These are phyloP conservation scores for Romanogobio albipinnatus DNA, from an alignment of 2,113 vertebrate species.

Conservation along the genomic window DNA sequence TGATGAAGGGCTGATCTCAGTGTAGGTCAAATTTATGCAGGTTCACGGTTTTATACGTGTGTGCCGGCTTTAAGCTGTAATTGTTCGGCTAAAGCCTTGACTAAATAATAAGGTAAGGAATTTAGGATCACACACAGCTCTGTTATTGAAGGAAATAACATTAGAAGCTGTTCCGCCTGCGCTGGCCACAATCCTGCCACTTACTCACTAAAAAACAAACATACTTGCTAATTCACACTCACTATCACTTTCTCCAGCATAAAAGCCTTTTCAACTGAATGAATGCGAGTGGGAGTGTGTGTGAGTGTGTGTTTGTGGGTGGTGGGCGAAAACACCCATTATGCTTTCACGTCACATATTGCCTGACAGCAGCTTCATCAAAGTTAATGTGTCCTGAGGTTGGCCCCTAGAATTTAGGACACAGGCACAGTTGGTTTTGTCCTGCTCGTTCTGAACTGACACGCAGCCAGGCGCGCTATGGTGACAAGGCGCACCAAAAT, in stretches of 20 bases:
- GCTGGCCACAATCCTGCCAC: constrained; percentile 43
- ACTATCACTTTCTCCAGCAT: background rate
- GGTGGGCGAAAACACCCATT: constrained; percentile 27
- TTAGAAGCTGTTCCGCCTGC: constrained; percentile 45
- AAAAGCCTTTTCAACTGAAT: constrained; percentile 15
- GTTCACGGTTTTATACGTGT: background rate
- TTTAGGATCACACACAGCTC: constrained; percentile 29
- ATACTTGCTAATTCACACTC: constrained; percentile 43
- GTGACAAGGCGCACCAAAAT: constrained; percentile 39
- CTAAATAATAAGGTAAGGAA: constrained; percentile 43
- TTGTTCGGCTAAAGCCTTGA: constrained; percentile 41
- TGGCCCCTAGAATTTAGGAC: constrained; percentile 33
- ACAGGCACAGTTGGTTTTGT: constrained; percentile 38
- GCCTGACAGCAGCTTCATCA: constrained; percentile 33
- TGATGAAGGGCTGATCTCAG: background rate
- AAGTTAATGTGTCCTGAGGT: constrained; percentile 17
- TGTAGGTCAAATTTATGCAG: background rate
- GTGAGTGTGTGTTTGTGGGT: background rate
- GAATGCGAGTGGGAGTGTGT: background rate
- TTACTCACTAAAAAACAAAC: constrained; percentile 51
- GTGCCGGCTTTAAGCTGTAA: constrained; percentile 22
- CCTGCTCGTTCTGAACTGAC: constrained; percentile 27
- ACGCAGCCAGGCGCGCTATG: constrained; percentile 36
- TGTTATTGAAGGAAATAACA: constrained; percentile 47
- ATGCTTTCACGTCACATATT: constrained; percentile 29